Evolutionary conservation across 2,888 invertebrate species (phyloP).

Genomic region (Zygothrica quintamaculata): DNA sequence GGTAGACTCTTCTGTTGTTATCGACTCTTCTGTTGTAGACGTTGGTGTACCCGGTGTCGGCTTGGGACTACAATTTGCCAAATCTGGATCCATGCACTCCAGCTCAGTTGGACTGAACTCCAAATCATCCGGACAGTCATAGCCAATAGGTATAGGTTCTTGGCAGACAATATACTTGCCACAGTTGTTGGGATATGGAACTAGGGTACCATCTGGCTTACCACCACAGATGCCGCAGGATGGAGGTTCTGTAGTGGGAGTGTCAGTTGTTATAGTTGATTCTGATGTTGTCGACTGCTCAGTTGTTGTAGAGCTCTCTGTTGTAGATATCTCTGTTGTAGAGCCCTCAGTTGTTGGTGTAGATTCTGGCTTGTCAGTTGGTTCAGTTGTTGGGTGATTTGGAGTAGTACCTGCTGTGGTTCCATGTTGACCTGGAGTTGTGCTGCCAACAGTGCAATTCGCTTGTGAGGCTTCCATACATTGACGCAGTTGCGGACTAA

Average conservation of each 20-base stretch:
- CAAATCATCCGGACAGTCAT: conserved; percentile 86
- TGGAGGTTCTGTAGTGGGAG: conserved; percentile 40
- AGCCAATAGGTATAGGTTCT: conserved; percentile 83
- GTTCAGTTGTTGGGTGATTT: conserved; percentile 8
- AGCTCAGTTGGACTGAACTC: conserved; percentile 82
- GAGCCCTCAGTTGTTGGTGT: background rate
- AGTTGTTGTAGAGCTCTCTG: conserved; percentile 2
- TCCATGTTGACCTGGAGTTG: conserved; percentile 17
- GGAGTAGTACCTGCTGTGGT: conserved; percentile 13
- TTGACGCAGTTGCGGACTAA: conserved; percentile 45
- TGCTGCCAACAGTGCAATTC: conserved; percentile 48
- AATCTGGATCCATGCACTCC: conserved; percentile 67
- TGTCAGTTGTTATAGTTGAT: conserved; percentile 18
- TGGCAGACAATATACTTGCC: conserved; percentile 70
- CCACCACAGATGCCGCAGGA: conserved; percentile 63
- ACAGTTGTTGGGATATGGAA: conserved; percentile 77
- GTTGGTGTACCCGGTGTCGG: conserved; percentile 27
- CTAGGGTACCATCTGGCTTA: conserved; percentile 37
- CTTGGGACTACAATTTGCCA: conserved; percentile 81
- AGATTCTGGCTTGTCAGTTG: conserved; percentile 8
- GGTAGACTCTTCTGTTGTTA: conserved; percentile 9
- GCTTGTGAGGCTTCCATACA: conserved; percentile 66
- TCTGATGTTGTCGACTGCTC: conserved; percentile 15
- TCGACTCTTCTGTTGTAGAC: background rate
- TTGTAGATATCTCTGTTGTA: too few species aligned